Conservation (phyloP, 2,797 vertebrate genomes). For the Tachyglossus aculeatus region DNA sequence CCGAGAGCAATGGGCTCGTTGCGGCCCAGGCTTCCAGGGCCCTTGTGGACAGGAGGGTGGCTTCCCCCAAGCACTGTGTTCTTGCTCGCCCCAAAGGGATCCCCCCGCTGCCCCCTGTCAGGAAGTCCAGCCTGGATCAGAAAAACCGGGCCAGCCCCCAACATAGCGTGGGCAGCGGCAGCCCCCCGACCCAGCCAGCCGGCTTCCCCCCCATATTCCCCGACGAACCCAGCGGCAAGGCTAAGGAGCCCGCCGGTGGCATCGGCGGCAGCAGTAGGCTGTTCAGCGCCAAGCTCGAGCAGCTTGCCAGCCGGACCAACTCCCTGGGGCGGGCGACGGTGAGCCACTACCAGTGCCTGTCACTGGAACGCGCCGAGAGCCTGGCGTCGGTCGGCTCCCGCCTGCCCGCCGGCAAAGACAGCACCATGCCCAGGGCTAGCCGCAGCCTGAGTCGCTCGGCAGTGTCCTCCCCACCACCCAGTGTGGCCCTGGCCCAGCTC, state of each 20-base stretch:
- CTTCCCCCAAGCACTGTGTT: slow-evolving; percentile 79
- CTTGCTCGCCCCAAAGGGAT: slow-evolving; percentile 88
- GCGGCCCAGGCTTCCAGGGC: slow-evolving; percentile 69
- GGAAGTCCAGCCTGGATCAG: slow-evolving; percentile 83
- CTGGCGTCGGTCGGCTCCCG: slow-evolving; percentile 82
- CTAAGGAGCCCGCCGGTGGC: slow-evolving; percentile 76
- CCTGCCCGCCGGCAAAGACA: slow-evolving; percentile 79
- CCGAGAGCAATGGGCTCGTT: slow-evolving; percentile 53
- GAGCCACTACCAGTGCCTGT: slow-evolving; percentile 88
- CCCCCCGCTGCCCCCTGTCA: slow-evolving; percentile 77
- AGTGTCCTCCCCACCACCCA: slow-evolving; percentile 80
- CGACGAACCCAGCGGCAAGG: slow-evolving; percentile 77
- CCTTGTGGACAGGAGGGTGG: slow-evolving; percentile 81
- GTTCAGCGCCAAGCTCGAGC: slow-evolving; percentile 90
- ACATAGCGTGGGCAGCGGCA: slow-evolving; percentile 69
- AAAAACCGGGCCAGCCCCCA: slow-evolving; percentile 81
- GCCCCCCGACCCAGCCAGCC: slow-evolving; percentile 71
- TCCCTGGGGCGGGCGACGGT: slow-evolving; percentile 81
- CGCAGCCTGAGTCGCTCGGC: slow-evolving; percentile 82
- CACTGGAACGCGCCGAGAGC: slow-evolving; percentile 83
- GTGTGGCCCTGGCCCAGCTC: slow-evolving; percentile 66
- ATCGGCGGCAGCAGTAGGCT: slow-evolving; percentile 82
- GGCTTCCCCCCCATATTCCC: slow-evolving; percentile 72
- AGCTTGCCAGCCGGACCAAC: slow-evolving; percentile 84
- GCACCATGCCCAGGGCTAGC: slow-evolving; percentile 84